These are phyloP conservation scores for Sympetrum striolatum DNA, from an alignment of 2,888 invertebrate genomes.

Conservation along the genomic window DNA sequence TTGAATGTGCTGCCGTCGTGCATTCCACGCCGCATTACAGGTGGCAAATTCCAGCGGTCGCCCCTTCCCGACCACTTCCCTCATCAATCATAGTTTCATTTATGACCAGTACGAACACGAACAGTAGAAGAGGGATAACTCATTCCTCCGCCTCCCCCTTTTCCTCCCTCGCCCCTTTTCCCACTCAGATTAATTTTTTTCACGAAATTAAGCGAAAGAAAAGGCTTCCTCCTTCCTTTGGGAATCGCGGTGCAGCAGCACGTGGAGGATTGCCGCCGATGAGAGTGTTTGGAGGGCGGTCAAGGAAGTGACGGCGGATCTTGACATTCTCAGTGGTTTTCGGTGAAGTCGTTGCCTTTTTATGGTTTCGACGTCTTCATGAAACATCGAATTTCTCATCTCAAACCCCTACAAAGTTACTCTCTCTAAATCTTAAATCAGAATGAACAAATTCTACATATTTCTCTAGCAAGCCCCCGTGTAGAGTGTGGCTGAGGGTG, in stretches of 20 bases:
- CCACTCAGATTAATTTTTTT: neutral
- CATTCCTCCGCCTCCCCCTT: neutral
- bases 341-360: too few species aligned
- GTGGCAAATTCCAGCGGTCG: slow-evolving; percentile 39
- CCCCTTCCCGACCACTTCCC: neutral
- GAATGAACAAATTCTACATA: neutral
- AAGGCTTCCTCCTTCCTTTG: too few species aligned
- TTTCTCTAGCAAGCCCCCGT: too few species aligned
- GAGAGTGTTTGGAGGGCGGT: too few species aligned
- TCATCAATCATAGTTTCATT: slow-evolving; percentile 44
- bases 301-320: too few species aligned
- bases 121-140: neutral
- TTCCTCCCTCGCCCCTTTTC: neutral
- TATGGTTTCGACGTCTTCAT: too few species aligned
- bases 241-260: too few species aligned
- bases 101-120: slow-evolving; percentile 24
- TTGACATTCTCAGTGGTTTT: too few species aligned
- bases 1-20: neutral
- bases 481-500: too few species aligned
- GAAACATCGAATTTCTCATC: neutral
- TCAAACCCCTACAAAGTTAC: neutral
- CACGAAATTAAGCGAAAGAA: too few species aligned
- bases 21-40: slow-evolving; percentile 38
- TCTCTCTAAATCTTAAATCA: neutral
- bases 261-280: too few species aligned